Base-by-base conservation (phyloP, 2,888 invertebrate genomes). In the Drepana falcataria region DNA sequence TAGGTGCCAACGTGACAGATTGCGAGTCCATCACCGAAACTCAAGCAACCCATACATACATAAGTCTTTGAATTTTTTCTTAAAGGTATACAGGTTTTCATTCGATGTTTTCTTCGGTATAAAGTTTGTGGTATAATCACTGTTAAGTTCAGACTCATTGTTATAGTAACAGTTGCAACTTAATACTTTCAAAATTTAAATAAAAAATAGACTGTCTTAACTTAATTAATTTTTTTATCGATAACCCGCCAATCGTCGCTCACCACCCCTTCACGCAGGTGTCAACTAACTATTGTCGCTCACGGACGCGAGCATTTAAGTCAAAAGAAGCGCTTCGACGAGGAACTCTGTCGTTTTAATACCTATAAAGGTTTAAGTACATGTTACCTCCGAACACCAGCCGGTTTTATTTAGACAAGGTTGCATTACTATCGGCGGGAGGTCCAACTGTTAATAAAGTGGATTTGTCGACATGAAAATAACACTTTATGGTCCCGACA, bases 391-490 rank as follows among this genome's bases (percentile, higher is more conserved):
- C 60, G 68, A 66, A 58, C 69, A 63, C 65, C 67, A 64, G 64
- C 55, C 55, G 62, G 59, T 69, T 63, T 73, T 65, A 81, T 65
- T 73, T 61, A 63, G 86, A 87, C 81, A 88, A 71, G 79, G 88
- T 86, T 79, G 79, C 68, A 79, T 69, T 64, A 67, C 59, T 66
- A 71, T 59, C 86, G 81, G 82, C 85, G 85, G 89, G 88, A 79
- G 87, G 85, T 86, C 87, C 73, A 66, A 66, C 71, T 77, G 77
- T 84, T 87, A 87, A 85, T 88, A 87, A 87, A 87, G 86, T 85
- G 86, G 87, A 85, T 87, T 87, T 87, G 89, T 87, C 87, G 88
- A 88, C 86, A 89, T 87, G 81, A 86, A 85, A 86, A 87, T 85
- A 85, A 81, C 85, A 85, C 80, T 88, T 88, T 87, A 87, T 78